Evolutionary conservation across 1,140 invertebrate genomes (phyloP).

Genomic region (Bombus polaris): DNA sequence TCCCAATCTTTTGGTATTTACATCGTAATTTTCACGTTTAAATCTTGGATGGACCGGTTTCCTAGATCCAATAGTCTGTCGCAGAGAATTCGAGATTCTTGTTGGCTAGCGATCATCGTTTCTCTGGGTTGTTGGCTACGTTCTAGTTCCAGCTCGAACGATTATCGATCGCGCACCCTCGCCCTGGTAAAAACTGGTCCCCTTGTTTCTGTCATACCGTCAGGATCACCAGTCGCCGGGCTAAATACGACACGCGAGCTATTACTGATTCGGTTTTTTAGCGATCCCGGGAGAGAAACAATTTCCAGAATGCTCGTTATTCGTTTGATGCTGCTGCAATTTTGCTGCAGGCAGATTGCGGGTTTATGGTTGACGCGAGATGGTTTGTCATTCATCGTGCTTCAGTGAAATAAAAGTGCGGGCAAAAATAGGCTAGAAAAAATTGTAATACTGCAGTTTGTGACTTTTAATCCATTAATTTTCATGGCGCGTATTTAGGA

Average conservation of each 20-base stretch:
- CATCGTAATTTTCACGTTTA: constrained; percentile 26
- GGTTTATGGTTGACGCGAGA: not conserved
- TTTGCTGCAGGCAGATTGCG: not conserved
- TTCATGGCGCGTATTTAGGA: no score
- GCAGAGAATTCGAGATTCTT: constrained; percentile 31
- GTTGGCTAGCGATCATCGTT: constrained; percentile 14
- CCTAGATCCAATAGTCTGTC: constrained; percentile 15
- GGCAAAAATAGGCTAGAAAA: no score
- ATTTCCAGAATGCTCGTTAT: constrained; percentile 24
- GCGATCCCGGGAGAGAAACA: not conserved
- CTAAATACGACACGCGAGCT: constrained; percentile 16
- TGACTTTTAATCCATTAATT: no score
- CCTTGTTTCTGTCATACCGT: not conserved
- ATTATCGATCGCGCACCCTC: constrained; percentile 47
- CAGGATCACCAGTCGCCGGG: not conserved
- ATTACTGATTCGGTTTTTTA: constrained; percentile 23
- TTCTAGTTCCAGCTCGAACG: constrained; percentile 13
- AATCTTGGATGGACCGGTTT: constrained; percentile 43
- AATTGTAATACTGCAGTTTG: no score
- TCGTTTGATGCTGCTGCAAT: not conserved
- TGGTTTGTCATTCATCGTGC: not conserved
- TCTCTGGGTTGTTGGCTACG: constrained; percentile 15
- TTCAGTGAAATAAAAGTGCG: not conserved
- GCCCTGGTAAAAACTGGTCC: constrained; percentile 8
- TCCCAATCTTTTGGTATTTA: no score